A percentile compares a stretch with the other conserved stretches of the same genome.
Conservation (phyloP, 2,797 vertebrate species). For the Harpagifer antarcticus region DNA sequence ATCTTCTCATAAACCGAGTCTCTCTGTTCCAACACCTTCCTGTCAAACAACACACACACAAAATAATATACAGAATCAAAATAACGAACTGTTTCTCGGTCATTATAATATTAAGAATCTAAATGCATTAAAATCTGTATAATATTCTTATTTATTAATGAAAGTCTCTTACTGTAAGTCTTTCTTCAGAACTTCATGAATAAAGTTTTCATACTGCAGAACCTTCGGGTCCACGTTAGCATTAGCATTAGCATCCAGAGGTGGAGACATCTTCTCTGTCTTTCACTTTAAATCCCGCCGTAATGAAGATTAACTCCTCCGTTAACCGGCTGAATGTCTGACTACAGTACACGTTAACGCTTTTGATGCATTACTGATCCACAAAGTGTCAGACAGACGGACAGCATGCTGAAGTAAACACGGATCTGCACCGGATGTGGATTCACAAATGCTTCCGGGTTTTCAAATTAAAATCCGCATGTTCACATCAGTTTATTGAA, state of each 20-base stretch:
- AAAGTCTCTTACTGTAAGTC: constrained; percentile 85
- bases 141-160: neutral
- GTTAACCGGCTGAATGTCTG: rapidly evolving
- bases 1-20: constrained; percentile 92
- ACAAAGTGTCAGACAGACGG: neutral
- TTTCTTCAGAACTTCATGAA: constrained; percentile 87
- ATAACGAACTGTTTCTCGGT: too few species aligned
- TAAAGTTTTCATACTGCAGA: constrained; percentile 89
- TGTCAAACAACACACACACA: constrained; percentile 53
- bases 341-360: rapidly evolving
- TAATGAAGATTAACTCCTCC: rapidly evolving
- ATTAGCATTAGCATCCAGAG: neutral
- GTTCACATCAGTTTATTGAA: too few species aligned
- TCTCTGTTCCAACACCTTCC: constrained; percentile 89
- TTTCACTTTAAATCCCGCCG: neutral
- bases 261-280: constrained; percentile 30
- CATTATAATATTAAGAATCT: too few species aligned
- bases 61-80: too few species aligned
- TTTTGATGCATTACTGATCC: rapidly evolving
- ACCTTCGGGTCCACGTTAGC: constrained; percentile 82
- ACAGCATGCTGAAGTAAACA: constrained; percentile 1
- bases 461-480: constrained; percentile 13
- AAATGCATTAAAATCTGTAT: too few species aligned
- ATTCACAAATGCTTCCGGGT: neutral
- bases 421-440: constrained; percentile 6